These are phyloP conservation scores for Epizoanthus fatuus DNA, from an alignment of 92 coral and sea anemone species.

Conservation along the genomic window DNA sequence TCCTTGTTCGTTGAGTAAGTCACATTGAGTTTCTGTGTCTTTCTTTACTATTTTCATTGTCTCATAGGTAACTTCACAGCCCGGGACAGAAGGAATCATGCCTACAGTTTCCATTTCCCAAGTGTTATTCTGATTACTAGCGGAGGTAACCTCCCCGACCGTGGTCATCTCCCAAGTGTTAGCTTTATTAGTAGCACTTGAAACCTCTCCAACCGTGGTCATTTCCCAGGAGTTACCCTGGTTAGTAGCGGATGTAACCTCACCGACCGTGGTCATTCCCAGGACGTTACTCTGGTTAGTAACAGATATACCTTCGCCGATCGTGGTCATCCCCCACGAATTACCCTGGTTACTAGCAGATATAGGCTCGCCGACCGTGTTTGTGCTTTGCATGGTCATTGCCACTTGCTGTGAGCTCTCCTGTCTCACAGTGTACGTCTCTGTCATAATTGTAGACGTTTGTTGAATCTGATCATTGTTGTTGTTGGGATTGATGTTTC, in stretches of 20 bases:
- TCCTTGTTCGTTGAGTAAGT: background rate
- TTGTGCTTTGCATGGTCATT: too few relatives aligned
- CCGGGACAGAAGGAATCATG: background rate
- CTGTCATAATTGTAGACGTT: too few relatives aligned
- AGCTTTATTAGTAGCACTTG: background rate
- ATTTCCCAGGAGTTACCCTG: background rate
- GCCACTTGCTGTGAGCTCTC: too few relatives aligned
- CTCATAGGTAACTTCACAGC: background rate
- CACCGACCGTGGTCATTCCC: background rate
- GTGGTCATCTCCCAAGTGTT: background rate
- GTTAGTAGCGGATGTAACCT: background rate
- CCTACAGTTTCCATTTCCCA: background rate
- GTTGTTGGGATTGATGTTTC: too few relatives aligned
- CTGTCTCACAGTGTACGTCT: too few relatives aligned
- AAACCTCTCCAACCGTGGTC: background rate
- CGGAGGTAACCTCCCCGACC: background rate
- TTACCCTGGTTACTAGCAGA: too few relatives aligned
- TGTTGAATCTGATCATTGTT: too few relatives aligned
- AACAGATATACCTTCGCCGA: too few relatives aligned
- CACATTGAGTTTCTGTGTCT: constrained; percentile 12
- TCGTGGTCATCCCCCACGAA: too few relatives aligned
- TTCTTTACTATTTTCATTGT: background rate
- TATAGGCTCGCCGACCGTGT: too few relatives aligned
- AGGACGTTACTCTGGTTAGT: too few relatives aligned
- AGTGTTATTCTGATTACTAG: background rate